A percentile compares a stretch with the other conserved stretches of the same genome.
phyloP scores from a whole-genome alignment of 37 sponge, comb jelly and placozoan species.

The Tethya wilhelma region DNA sequence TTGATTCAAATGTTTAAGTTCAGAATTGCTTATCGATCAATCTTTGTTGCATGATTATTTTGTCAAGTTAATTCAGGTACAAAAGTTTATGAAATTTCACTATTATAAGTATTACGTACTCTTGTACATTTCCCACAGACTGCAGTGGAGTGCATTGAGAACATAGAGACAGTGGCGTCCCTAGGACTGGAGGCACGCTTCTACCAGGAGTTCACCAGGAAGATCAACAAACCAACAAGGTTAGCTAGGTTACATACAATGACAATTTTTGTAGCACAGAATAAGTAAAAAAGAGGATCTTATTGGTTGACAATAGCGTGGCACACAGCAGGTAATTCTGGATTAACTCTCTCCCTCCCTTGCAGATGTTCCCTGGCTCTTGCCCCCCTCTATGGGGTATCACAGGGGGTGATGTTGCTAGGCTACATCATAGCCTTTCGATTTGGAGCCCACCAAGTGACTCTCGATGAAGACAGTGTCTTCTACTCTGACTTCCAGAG shows the following conservation, averaged over 20 bases:
- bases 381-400: slow-evolving; percentile 43
- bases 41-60: too few relatives aligned
- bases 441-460: slow-evolving; percentile 76
- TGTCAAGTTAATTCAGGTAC: too few relatives aligned
- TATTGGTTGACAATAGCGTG: too few relatives aligned
- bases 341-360: slow-evolving; percentile 18
- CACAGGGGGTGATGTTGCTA: slow-evolving; percentile 57
- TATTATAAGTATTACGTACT: too few relatives aligned
- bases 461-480: neutral
- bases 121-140: slow-evolving; percentile 18
- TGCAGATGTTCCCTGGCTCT: slow-evolving; percentile 26
- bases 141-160: slow-evolving; percentile 58
- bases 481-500: slow-evolving; percentile 18
- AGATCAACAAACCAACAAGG: slow-evolving; percentile 35
- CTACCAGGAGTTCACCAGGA: slow-evolving; percentile 1
- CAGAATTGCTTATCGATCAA: too few relatives aligned
- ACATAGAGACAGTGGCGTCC: slow-evolving; percentile 67
- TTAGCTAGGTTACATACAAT: too few relatives aligned
- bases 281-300: too few relatives aligned
- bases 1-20: too few relatives aligned
- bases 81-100: too few relatives aligned
- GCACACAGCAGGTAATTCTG: too few relatives aligned
- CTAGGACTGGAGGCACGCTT: slow-evolving; percentile 55
- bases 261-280: too few relatives aligned
- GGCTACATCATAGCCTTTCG: slow-evolving; percentile 61